Conservation (phyloP, 2,797 vertebrate genomes). For the Synanceia verrucosa region DNA sequence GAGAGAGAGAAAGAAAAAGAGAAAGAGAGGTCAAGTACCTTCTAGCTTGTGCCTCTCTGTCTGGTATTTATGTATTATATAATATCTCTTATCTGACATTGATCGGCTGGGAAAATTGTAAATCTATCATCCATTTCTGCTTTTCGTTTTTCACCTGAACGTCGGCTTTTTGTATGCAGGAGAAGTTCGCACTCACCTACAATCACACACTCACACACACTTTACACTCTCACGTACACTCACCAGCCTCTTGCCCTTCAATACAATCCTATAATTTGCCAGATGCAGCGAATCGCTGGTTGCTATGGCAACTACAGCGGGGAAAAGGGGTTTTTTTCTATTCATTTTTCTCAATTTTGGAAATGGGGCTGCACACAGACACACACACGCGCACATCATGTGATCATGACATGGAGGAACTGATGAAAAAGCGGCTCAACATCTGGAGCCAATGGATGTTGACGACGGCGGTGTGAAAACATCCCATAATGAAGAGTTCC, state of each 20-base stretch:
- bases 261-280: conserved; percentile 81
- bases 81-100: conserved; percentile 17
- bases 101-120: conserved; percentile 34
- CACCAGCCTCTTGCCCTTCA: conserved; percentile 68
- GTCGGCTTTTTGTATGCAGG: conserved; percentile 66
- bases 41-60: conserved; percentile 14
- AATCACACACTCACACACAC: conserved; percentile 33
- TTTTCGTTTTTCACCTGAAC: conserved; percentile 61
- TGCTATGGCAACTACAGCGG: conserved; percentile 79
- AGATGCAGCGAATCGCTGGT: conserved; percentile 78
- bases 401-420: conserved; percentile 32
- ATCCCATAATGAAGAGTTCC: conserved; percentile 16
- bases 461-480: conserved; percentile 14
- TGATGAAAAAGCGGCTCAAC: conserved; percentile 20
- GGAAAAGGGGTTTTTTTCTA: conserved; percentile 43
- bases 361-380: conserved; percentile 43
- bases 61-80: background rate
- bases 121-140: conserved; percentile 44
- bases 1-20: too few species aligned
- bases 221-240: conserved; percentile 31
- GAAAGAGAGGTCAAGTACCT: too few species aligned
- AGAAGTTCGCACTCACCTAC: conserved; percentile 52
- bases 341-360: conserved; percentile 71
- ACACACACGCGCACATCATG: conserved; percentile 16
- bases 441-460: conserved; percentile 44